Conservation (phyloP, 2,113 vertebrate genomes). For the Ammodytes marinus region DNA sequence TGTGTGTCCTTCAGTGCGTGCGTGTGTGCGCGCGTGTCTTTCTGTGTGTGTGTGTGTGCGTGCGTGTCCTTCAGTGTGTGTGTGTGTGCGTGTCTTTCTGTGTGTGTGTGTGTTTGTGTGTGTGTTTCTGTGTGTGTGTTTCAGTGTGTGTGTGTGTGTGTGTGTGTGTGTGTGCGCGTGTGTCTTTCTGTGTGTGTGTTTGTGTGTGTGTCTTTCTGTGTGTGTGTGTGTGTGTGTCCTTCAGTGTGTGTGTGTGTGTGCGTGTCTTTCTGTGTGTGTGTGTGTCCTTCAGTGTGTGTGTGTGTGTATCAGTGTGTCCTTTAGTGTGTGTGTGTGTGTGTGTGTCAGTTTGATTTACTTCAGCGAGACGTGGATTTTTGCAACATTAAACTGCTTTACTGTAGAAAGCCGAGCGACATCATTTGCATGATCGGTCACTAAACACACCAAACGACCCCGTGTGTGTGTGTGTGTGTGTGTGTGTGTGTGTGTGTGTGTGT, state of each 20-base stretch:
- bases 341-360: slow-evolving; percentile 59
- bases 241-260: neutral
- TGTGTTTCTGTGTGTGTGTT: too few relatives aligned
- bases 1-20: neutral
- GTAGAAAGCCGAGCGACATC: slow-evolving; percentile 43
- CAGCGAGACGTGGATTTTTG: slow-evolving; percentile 36
- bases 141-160: too few relatives aligned
- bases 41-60: neutral
- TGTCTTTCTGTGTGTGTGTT: too few relatives aligned
- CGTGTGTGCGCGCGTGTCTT: neutral
- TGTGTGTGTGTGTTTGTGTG: too few relatives aligned
- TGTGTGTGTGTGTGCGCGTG: too few relatives aligned
- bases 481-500: slow-evolving; percentile 1
- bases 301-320: slow-evolving; percentile 29
- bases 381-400: slow-evolving; percentile 64
- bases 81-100: too few relatives aligned
- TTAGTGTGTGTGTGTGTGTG: slow-evolving; percentile 37
- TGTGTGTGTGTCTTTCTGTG: too few relatives aligned
- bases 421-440: slow-evolving; percentile 71
- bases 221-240: too few relatives aligned
- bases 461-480: slow-evolving; percentile 10
- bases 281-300: neutral
- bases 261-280: neutral
- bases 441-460: slow-evolving; percentile 19
- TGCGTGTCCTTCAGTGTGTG: too few relatives aligned